phyloP scores from a whole-genome alignment of 2,797 vertebrate species.

The Borostomias antarcticus region DNA sequence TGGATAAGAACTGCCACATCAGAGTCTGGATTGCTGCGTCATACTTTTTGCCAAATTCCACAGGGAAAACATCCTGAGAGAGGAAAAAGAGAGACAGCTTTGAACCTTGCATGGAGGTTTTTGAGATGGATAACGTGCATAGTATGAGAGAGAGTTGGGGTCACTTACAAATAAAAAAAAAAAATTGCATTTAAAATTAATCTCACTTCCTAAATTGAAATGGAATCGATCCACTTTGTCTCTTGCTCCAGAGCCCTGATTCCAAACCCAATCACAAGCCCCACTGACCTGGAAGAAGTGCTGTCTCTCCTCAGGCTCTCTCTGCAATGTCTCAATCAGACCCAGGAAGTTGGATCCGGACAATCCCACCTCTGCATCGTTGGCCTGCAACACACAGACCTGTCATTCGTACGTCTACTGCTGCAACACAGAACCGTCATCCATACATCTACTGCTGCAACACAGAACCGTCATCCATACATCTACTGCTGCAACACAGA shows the following conservation, averaged over 20 bases:
- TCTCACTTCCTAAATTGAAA: too few species aligned
- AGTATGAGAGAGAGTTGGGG: too few species aligned
- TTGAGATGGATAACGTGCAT: too few species aligned
- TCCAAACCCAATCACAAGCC: not conserved
- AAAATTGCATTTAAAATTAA: too few species aligned
- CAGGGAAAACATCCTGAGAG: conserved; percentile 66
- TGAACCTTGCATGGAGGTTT: not conserved
- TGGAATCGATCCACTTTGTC: too few species aligned
- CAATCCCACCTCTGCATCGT: conserved; percentile 31
- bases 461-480: too few species aligned
- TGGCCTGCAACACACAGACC: conserved; percentile 34
- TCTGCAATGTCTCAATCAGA: conserved; percentile 59
- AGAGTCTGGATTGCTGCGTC: conserved; percentile 64
- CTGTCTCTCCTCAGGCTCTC: conserved; percentile 38
- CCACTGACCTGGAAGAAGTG: conserved; percentile 59
- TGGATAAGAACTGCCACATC: conserved; percentile 72
- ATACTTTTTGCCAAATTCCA: conserved; percentile 74
- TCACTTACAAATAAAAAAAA: too few species aligned
- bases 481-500: too few species aligned
- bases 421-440: too few species aligned
- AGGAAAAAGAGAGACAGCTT: not conserved
- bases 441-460: too few species aligned
- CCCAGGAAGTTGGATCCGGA: conserved; percentile 72
- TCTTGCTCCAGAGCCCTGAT: too few species aligned
- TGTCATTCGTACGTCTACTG: too few species aligned